phyloP scores from a whole-genome alignment of 2,888 invertebrate species.

The Altica lythri region DNA sequence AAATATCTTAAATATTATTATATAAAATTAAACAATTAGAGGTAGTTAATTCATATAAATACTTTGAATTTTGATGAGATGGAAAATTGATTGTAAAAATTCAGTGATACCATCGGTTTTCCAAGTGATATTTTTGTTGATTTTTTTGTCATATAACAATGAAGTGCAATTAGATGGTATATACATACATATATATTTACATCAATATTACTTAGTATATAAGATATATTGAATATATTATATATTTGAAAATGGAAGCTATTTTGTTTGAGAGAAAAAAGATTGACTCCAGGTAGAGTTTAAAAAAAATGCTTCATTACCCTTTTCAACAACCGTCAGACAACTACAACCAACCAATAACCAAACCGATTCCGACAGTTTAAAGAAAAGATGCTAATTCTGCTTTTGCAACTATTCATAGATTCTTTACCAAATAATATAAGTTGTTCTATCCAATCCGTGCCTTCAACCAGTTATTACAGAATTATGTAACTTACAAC shows the following conservation, averaged over 20 bases:
- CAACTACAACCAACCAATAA: constrained; percentile 58
- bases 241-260: constrained; percentile 61
- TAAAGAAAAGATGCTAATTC: constrained; percentile 34
- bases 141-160: constrained; percentile 60
- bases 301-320: constrained; percentile 55
- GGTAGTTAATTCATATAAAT: constrained; percentile 53
- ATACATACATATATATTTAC: constrained; percentile 63
- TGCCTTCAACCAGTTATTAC: no score
- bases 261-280: constrained; percentile 70
- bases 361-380: constrained; percentile 66
- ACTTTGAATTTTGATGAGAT: constrained; percentile 35
- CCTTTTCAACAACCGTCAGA: constrained; percentile 58
- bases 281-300: constrained; percentile 64
- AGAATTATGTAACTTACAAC: no score
- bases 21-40: constrained; percentile 58
- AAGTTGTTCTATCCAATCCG: no score
- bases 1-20: constrained; percentile 61
- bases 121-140: constrained; percentile 44
- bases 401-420: no score
- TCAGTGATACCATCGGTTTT: constrained; percentile 39
- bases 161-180: constrained; percentile 69
- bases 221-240: constrained; percentile 60
- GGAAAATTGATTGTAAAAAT: constrained; percentile 41
- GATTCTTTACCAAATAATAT: no score
- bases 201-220: constrained; percentile 60